Percentiles rank a stretch among this genome's conserved stretches.
These are phyloP conservation scores for Dryobotodes eremita DNA, from an alignment of 2,888 invertebrate genomes.

Conservation along the genomic window DNA sequence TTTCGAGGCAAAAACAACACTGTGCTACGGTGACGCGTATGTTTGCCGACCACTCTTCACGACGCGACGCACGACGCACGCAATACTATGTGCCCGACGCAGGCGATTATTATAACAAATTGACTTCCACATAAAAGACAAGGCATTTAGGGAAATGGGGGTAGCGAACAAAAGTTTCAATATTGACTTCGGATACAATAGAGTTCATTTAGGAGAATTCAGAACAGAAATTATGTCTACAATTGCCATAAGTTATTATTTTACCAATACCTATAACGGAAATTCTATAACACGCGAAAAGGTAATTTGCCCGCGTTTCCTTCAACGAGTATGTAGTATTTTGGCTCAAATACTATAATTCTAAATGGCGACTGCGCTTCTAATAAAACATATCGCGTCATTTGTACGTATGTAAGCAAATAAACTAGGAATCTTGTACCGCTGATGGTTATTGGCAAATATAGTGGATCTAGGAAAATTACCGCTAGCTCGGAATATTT, in stretches of 20 bases:
- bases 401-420: conserved; percentile 27
- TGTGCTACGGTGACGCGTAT: conserved; percentile 37
- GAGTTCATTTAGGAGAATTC: neutral
- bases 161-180: neutral
- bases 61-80: conserved; percentile 35
- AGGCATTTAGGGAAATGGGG: conserved; percentile 11
- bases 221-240: neutral
- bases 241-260: neutral
- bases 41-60: conserved; percentile 29
- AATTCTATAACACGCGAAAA: neutral
- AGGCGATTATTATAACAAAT: conserved; percentile 8
- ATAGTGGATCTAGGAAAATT: conserved; percentile 57
- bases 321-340: conserved; percentile 6
- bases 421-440: conserved; percentile 38
- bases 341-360: conserved; percentile 5
- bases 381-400: conserved; percentile 33
- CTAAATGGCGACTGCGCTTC: neutral
- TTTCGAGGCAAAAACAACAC: too few relatives aligned
- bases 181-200: neutral
- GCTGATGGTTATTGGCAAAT: conserved; percentile 45
- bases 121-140: conserved; percentile 2
- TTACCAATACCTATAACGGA: neutral
- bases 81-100: conserved; percentile 7
- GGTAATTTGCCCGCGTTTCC: neutral
- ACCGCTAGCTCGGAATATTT: conserved; percentile 56